These are phyloP conservation scores for Enteromius mattozi DNA, from an alignment of 2,797 vertebrate genomes.

Conservation along the genomic window DNA sequence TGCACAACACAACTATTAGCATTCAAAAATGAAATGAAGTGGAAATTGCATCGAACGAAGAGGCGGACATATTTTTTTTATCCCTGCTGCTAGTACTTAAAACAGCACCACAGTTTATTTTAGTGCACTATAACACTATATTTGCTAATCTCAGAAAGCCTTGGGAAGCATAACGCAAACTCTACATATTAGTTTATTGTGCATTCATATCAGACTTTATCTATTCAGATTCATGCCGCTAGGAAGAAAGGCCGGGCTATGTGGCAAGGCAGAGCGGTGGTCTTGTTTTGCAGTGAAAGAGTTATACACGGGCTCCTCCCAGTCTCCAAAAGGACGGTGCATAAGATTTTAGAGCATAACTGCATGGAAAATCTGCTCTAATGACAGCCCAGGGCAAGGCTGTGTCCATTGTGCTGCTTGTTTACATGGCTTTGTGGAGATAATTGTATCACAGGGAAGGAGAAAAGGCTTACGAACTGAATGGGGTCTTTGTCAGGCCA, in stretches of 20 bases:
- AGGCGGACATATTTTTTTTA: slow-evolving; percentile 67
- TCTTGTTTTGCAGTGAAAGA: slow-evolving; percentile 27
- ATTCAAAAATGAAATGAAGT: slow-evolving; percentile 73
- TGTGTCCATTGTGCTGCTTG: slow-evolving; percentile 67
- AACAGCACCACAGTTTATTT: neutral
- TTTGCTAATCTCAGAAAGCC: slow-evolving; percentile 8
- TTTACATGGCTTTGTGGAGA: slow-evolving; percentile 79
- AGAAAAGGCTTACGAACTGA: slow-evolving; percentile 70
- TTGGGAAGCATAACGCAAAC: slow-evolving; percentile 22
- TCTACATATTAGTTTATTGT: neutral
- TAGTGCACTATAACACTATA: slow-evolving; percentile 3
- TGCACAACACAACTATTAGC: slow-evolving; percentile 69
- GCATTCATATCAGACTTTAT: slow-evolving; percentile 22
- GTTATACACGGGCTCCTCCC: slow-evolving; percentile 55
- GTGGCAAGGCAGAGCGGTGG: slow-evolving; percentile 19
- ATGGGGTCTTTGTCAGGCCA: slow-evolving; percentile 80
- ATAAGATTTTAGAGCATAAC: slow-evolving; percentile 59
- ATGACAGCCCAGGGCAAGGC: slow-evolving; percentile 60
- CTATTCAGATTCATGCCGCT: slow-evolving; percentile 22
- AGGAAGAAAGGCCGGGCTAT: slow-evolving; percentile 29
- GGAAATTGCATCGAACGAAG: slow-evolving; percentile 79
- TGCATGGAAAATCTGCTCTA: slow-evolving; percentile 61
- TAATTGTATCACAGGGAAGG: slow-evolving; percentile 74
- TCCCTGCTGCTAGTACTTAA: neutral
- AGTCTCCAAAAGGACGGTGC: slow-evolving; percentile 57